A percentile compares a stretch with the other conserved stretches of the same genome.
Evolutionary conservation across 2,888 invertebrate genomes (phyloP).

Genomic region (Drosophila demipolita): DNA sequence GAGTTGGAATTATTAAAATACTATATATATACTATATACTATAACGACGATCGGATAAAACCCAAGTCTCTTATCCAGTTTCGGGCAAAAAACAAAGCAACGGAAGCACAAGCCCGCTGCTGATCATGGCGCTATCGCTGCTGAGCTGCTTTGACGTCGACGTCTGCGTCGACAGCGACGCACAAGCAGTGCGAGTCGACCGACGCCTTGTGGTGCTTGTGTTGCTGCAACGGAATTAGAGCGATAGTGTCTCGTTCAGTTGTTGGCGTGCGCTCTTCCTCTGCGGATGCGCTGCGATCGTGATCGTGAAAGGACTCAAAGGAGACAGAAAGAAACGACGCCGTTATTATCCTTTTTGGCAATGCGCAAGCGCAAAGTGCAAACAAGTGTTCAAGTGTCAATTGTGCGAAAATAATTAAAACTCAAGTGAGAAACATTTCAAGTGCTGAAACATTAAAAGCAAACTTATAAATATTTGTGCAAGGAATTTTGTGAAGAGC

Average conservation of each 20-base stretch:
- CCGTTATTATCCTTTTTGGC: slow-evolving; percentile 40
- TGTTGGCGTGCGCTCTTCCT: slow-evolving; percentile 82
- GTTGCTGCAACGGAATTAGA: slow-evolving; percentile 70
- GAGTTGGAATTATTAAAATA: not conserved
- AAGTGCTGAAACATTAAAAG: slow-evolving; percentile 36
- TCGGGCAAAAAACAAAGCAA: slow-evolving; percentile 29
- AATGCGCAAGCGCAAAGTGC: slow-evolving; percentile 73
- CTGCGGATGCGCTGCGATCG: slow-evolving; percentile 78
- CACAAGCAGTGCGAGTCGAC: slow-evolving; percentile 12
- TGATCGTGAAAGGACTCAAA: slow-evolving; percentile 42
- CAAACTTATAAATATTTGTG: slow-evolving; percentile 43
- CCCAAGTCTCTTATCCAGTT: slow-evolving; percentile 52
- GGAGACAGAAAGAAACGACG: slow-evolving; percentile 10
- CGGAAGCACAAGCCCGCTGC: slow-evolving; percentile 50
- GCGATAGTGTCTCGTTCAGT: slow-evolving; percentile 81
- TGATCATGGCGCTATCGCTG: slow-evolving; percentile 50
- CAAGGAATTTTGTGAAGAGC: slow-evolving; percentile 29
- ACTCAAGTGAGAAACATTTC: slow-evolving; percentile 66
- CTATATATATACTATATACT: not conserved
- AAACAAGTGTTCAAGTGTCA: slow-evolving; percentile 42
- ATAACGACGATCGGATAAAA: slow-evolving; percentile 15
- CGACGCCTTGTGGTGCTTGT: slow-evolving; percentile 44
- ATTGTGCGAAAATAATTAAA: slow-evolving; percentile 67
- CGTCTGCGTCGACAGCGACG: slow-evolving; percentile 23
- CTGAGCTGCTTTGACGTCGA: slow-evolving; percentile 30